These are phyloP conservation scores for Callyntrura guangdongensis DNA, from an alignment of 2,888 invertebrate species.

Conservation along the genomic window DNA sequence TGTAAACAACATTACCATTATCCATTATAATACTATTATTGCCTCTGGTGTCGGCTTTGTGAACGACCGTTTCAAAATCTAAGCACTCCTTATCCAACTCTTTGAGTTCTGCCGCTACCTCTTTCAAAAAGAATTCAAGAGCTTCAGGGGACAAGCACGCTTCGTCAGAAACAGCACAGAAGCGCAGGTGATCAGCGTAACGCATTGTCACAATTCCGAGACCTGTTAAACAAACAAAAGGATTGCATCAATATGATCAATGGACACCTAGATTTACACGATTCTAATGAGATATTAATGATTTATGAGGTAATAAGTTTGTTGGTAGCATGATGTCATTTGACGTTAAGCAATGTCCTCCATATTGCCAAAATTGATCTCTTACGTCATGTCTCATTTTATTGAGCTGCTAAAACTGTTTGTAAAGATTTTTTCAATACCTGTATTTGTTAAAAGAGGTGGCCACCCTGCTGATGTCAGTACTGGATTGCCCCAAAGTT, in stretches of 20 bases:
- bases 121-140: constrained; percentile 76
- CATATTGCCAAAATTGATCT: background rate
- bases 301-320: background rate
- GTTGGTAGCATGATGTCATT: background rate
- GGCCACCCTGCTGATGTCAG: constrained; percentile 78
- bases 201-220: constrained; percentile 81
- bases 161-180: constrained; percentile 81
- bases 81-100: constrained; percentile 78
- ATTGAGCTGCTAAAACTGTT: background rate
- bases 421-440: constrained; percentile 56
- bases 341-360: no score
- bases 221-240: constrained; percentile 69
- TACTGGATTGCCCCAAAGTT: constrained; percentile 79
- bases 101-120: constrained; percentile 76
- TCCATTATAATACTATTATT: constrained; percentile 30
- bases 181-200: constrained; percentile 79
- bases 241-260: no score
- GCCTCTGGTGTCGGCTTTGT: constrained; percentile 28
- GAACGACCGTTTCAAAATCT: constrained; percentile 55
- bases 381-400: background rate
- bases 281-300: background rate
- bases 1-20: constrained; percentile 32
- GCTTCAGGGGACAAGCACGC: constrained; percentile 81
- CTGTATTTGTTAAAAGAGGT: constrained; percentile 80
- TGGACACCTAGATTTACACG: no score